Percentiles rank a stretch among this genome's conserved stretches.
phyloP scores from a whole-genome alignment of 2,113 vertebrate species.

The Pristiophorus japonicus region DNA sequence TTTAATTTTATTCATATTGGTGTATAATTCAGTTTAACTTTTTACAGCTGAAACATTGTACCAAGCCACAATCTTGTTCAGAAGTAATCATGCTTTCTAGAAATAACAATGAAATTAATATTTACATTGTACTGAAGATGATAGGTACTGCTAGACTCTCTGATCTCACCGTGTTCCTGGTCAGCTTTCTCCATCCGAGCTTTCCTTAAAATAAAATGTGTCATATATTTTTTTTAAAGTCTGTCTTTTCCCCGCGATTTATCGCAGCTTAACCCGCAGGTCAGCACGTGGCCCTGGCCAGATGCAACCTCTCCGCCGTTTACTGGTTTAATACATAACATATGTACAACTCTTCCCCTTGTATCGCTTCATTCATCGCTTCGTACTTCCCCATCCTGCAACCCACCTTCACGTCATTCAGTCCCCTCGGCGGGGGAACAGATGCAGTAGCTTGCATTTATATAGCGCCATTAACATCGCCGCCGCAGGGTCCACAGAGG shows the following conservation, averaged over 20 bases:
- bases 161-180: not conserved
- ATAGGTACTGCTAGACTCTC: not conserved
- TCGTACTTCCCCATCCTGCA: not conserved
- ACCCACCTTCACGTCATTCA: not conserved
- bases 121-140: not conserved
- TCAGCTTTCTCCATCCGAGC: not conserved
- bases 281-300: not conserved
- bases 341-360: not conserved
- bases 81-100: constrained; percentile 9
- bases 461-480: not conserved
- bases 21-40: not conserved
- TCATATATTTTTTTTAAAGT: no score
- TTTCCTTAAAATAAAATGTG: not conserved
- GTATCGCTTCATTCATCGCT: not conserved
- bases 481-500: not conserved
- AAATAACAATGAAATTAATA: constrained; percentile 9
- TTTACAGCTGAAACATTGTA: not conserved
- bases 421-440: not conserved
- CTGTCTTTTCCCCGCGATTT: not conserved
- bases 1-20: constrained; percentile 23
- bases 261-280: not conserved
- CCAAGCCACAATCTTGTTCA: not conserved
- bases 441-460: not conserved
- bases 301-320: not conserved
- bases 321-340: not conserved